Evolutionary conservation across 2,797 vertebrate genomes (phyloP), one percentile per base, ranked within the genome.

Genomic region (Chelmon rostratus): DNA sequence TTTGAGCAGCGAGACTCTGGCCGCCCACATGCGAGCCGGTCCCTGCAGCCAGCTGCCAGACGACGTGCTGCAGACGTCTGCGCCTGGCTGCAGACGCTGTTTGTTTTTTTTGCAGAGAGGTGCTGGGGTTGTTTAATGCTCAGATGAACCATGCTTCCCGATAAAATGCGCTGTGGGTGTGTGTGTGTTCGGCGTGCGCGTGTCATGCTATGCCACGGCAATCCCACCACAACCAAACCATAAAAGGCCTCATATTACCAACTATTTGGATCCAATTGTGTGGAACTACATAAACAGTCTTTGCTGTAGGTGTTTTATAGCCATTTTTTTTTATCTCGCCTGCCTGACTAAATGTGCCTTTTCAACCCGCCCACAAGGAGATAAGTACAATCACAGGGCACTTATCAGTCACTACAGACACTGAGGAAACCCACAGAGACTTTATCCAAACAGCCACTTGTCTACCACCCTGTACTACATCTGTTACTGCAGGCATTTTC

Each of bases 251-350:
- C 86, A 75, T 87, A 79, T 90, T 89, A 91, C 87, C 87, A 84
- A 87, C 90, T 91, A 91, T 93, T 93, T 92, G 92, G 78, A 89
- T 88, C 82, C 75, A 93, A 91, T 89, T 91, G 89, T 21, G 82
- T 85, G 91, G 91, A 95, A 93, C 92, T 89, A 88, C 84, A 92
- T 85, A 92, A 93, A 93, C 90, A 91, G 64, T 69, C 67, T 67
- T 75, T 78, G 80, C 82, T 68, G 63, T 75, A 83, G 79, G 83
- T 89, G 82, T 88, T 87, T 82, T 79, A 62, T 31, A 54, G 46
- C 57, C 23, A 35, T 65, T 71, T 56, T 68, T 81, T 61, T 58
- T 72, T 25, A 80, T 86, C 80, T 80, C 1, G 21, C 47, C 13
- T 35, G 50, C 74, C 63, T 21, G 53, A 77, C 76, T 89, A 71